Evolutionary conservation across 2,888 invertebrate species (phyloP).

Genomic region (Agrotis puta): DNA sequence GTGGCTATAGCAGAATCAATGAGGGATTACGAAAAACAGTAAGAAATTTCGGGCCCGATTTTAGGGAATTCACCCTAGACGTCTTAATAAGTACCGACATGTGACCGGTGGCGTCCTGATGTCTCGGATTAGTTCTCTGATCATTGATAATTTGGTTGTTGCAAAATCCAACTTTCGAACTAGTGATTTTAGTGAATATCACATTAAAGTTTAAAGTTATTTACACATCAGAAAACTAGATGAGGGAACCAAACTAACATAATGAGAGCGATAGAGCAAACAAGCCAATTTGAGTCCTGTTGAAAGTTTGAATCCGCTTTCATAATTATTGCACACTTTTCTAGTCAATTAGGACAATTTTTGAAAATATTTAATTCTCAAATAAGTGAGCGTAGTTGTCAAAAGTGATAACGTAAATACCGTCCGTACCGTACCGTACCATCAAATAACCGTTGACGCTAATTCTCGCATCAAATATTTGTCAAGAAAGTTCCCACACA

Average conservation of each 20-base stretch:
- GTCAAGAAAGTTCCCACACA: constrained; percentile 71
- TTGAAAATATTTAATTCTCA: no score
- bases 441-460: constrained; percentile 46
- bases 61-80: no score
- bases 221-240: background rate
- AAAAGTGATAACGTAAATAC: background rate
- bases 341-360: background rate
- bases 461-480: constrained; percentile 57
- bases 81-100: no score
- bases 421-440: no score
- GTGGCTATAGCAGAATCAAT: no score
- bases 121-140: no score
- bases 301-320: background rate
- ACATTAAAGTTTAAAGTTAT: background rate
- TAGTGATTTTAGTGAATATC: no score
- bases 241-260: background rate
- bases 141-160: no score
- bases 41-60: no score
- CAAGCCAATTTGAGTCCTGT: background rate
- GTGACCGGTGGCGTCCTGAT: no score
- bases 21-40: no score
- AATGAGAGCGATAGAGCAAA: background rate
- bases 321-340: background rate
- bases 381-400: background rate
- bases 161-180: no score